These are phyloP conservation scores for Oreochromis spilurus DNA, from an alignment of 2,113 vertebrate species.

Conservation along the genomic window DNA sequence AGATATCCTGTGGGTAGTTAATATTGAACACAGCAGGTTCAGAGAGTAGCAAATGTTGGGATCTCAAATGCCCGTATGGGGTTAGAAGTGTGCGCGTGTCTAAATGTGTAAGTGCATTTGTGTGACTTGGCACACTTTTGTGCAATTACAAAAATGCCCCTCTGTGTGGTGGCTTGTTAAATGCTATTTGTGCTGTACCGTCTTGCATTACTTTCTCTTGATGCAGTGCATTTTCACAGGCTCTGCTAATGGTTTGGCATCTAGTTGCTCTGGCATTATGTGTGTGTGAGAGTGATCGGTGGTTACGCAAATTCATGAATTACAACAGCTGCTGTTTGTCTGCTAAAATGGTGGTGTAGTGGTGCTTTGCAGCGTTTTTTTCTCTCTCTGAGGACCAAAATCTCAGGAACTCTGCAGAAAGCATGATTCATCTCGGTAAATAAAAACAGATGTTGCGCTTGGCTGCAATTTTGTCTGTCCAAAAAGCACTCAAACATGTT, in stretches of 20 bases:
- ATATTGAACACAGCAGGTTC: slow-evolving; percentile 66
- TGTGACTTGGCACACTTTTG: neutral
- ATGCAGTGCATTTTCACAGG: slow-evolving; percentile 20
- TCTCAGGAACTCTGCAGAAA: neutral
- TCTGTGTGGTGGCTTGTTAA: neutral
- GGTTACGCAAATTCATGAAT: neutral
- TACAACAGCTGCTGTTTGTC: slow-evolving; percentile 42
- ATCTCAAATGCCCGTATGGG: slow-evolving; percentile 26
- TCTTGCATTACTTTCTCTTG: neutral
- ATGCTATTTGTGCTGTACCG: neutral
- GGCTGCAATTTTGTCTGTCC: neutral
- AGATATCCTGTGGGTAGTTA: slow-evolving; percentile 53
- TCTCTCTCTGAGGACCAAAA: slow-evolving; percentile 7
- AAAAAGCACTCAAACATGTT: neutral
- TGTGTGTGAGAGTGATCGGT: neutral
- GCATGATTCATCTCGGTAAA: neutral
- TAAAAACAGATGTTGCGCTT: neutral
- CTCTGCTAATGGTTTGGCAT: slow-evolving; percentile 2
- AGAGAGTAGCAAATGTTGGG: slow-evolving; percentile 35
- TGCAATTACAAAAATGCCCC: neutral
- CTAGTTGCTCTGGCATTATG: neutral
- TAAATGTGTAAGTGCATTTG: neutral
- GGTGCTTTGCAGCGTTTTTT: slow-evolving; percentile 12
- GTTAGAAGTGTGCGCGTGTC: neutral
- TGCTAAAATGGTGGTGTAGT: slow-evolving; percentile 17